Base-by-base conservation (phyloP, 92 coral and sea anemone species). In the Siderastrea siderea region DNA sequence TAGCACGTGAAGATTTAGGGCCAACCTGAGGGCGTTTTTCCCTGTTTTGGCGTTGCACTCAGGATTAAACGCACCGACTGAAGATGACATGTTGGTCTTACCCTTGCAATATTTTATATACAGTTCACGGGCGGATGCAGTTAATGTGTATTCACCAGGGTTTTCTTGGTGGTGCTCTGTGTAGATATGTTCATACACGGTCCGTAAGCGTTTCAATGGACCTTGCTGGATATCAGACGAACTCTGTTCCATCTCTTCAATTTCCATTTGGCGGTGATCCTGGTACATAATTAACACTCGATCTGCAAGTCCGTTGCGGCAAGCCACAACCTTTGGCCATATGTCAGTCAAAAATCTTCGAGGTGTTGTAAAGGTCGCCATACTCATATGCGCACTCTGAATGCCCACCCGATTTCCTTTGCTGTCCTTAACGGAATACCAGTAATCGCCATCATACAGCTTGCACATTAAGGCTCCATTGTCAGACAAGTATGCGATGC, bases 371-470 rank as follows among this genome's bases (percentile, higher is more conserved):
- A 75, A 89, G 16, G 84, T 78, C 8, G 38, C 38, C 38, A 26
- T 26, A 26, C 38, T 26, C 38, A 26, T 26, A 26, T 0, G 38
- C 38, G 38, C 92, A 77, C 83, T 75, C 55, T 75, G 79, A 17
- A 83, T 64, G 0, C 82, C 93, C n/a, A 86, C 82, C 6, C 93
- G 90, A 65, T 89, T 89, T 38, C 93, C 94, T 50, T 68, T 75
- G 62, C 75, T 84, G 68, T 0, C 38, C 38, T 26, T 26, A 26
- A 26, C 38, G 38, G 38, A 26, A 26, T 26, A 26, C 38, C 38
- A 88, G 45, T 54, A 74, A 9, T 76, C 89, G 1, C 89, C 84
- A 62, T 83, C 89, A 49, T 83, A 83, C 54, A 89, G 74, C 48
- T 89, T 84, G 50, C 73, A 83, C 19, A 89, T n/a, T n/a, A 38